Base-by-base conservation (phyloP, 2,888 invertebrate species). In the Malthinus seriepunctatus region DNA sequence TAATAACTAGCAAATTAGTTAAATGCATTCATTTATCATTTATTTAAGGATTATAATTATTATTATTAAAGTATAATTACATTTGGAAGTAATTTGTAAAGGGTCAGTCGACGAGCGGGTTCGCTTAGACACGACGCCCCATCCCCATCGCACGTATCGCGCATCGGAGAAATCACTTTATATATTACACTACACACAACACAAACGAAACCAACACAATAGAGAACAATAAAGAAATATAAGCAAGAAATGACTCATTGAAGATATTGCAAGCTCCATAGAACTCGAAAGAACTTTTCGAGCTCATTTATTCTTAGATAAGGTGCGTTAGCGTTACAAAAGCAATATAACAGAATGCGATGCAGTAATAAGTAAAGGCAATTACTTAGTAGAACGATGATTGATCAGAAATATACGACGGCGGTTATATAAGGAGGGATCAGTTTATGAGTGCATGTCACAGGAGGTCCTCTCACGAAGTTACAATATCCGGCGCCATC, bases 1-100 rank as follows among this genome's bases (percentile, higher is more conserved):
- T 67, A 74, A 76, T 78, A 75, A 76, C 73, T 71, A 69, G 77
- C 76, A 78, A 42, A 78, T 78, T 77, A 78, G 76, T 73, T 75
- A 77, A 78, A 78, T 77, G 78, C 70, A 75, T 71, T 72, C 75
- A 77, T 78, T 77, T 76, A 77, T 78, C 77, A 78, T 72, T 78
- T 77, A 78, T 72, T 71, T 66, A 68, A 69, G 65, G 66, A 67
- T 23, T 23, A 23, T 23, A 23, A 23, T 23, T 67, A 65, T 71
- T 69, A 75, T 76, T 76, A 76, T 76, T 75, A 75, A 73, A 72
- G 70, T 75, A 73, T 78, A 77, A 78, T 77, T 75, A 72, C 75
- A 77, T 78, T 77, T 76, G 70, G 69, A 72, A 70, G 71, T 73
- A 73, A 75, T 75, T 75, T 73, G 66, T 64, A 70, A 72, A 70